A percentile compares a stretch with the other conserved stretches of the same genome.
Conservation (phyloP, 2,888 invertebrate species). For the Catocala fraxini region DNA sequence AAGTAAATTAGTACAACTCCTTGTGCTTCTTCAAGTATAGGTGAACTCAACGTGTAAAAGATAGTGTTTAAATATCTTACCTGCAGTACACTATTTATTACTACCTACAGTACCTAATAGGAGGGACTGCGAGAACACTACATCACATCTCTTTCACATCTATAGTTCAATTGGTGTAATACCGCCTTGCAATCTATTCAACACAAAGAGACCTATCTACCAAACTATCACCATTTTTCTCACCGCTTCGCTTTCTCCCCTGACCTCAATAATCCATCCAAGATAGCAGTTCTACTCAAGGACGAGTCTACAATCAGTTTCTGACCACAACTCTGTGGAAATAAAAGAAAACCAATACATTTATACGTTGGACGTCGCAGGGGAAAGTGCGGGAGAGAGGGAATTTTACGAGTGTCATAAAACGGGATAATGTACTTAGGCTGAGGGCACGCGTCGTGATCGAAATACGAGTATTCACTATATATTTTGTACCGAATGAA, state of each 20-base stretch:
- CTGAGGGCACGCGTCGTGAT: conserved; percentile 48
- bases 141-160: no score
- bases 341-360: conserved; percentile 49
- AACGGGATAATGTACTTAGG: conserved; percentile 68
- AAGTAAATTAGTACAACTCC: no score
- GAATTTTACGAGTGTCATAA: conserved; percentile 67
- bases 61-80: no score
- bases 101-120: no score
- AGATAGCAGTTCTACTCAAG: background rate
- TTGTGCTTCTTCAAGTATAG: no score
- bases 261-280: background rate
- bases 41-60: no score
- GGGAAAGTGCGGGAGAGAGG: conserved; percentile 21
- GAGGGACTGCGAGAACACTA: no score
- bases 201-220: no score
- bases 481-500: conserved; percentile 49
- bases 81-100: no score
- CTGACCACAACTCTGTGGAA: conserved; percentile 29
- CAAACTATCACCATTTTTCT: no score
- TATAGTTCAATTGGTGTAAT: no score
- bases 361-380: conserved; percentile 22
- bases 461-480: conserved; percentile 47
- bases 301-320: conserved; percentile 18
- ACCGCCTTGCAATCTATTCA: no score
- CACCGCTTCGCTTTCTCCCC: background rate